Base-by-base conservation (phyloP, 2,113 vertebrate species). In the Albula glossodonta region DNA sequence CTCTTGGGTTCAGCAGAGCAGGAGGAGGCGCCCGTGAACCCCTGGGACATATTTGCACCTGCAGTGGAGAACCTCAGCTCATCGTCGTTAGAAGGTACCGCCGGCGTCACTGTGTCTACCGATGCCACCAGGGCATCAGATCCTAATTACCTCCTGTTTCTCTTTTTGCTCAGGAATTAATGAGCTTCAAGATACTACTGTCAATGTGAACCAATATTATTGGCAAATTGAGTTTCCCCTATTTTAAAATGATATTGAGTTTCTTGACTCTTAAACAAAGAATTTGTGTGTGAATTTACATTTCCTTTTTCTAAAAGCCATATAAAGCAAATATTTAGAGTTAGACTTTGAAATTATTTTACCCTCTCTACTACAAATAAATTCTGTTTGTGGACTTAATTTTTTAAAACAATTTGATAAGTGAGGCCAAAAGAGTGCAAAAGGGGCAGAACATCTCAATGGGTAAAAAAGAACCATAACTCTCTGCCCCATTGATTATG, bases 31-130 rank as follows among this genome's bases (percentile, higher is more conserved):
- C 78, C 11, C 11, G 50, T 7, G 12, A 85, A 51, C 48, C 84
- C 78, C 7, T 85, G 84, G 84, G 84, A 85, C 41, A 51, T 50
- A 11, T 63, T 81, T 51, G 84, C 78, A 19, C 19, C 11, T n/a
- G 56, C 56, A 13, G 56, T 85, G 5, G 84, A n/a, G 56, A 51
- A 80, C 78, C 60, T 79, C 78, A 79, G 78, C 78, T 51, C 56
- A 19, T 60, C 48, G 1, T 81, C 84, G 0, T 78, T 13, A 41
- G 84, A 85, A 85, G 56, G 78, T 85, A 80, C 15, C 3, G 4
- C 17, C 8, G 78, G 31, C 31, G 3, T 2, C n/a, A 51, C 48
- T n/a, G 9, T 48, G 3, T 66, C 19, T 22, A 19, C 17, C 13
- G 63, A 19, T 85, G 6, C 56, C 56, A 66, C 17, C 19, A 22